Base-by-base conservation (phyloP, 2,888 invertebrate species). In the Sceliomorpha sp. region DNA sequence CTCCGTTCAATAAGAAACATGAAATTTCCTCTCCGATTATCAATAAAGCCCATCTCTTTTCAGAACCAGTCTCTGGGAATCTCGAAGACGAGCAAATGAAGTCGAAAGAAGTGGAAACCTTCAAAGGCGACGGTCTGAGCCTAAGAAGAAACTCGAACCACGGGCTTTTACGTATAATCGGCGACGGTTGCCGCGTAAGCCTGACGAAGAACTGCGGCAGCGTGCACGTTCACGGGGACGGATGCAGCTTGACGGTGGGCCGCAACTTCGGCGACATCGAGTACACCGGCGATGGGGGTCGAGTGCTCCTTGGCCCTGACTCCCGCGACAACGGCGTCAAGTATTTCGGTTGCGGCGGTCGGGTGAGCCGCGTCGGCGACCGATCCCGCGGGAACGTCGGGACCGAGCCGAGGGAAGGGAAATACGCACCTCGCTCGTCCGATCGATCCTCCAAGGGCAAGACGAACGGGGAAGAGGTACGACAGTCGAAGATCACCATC, bases 281-380 rank as follows among this genome's bases (percentile, higher is more conserved):
- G 47, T 87, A 84, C 59, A 73, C 37, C 1, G 87, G 86, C 0
- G 85, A 85, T 53, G 87, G 86, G 0, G 86, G 86, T 1, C 71
- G 70, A 0, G 76, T 86, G 1, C 12, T 73, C 0, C 63, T 85
- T 1, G 85, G 84, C 0, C 51, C 76, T 1, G 74, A 78, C 7
- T 73, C 76, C 5, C 14, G 47, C 17, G 70, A 29, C 10, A 64
- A 69, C 1, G 77, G 70, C 0, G 76, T 86, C 20, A 77, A 71
- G 12, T 85, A 85, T 70, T 36, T 70, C 27, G 85, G 85, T 0
- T 76, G 80, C 10, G 85, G 84, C 0, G 84, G 86, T 1, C 24
- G 40, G 13, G 40, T 73, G 1, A 55, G 36, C 9, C 20, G 26
- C 8, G 7, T 39, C 13, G 12, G 9, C 17, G 37, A 29, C 31